These are phyloP conservation scores for Ophion ventricosus DNA, from an alignment of 2,888 invertebrate genomes.

Conservation along the genomic window DNA sequence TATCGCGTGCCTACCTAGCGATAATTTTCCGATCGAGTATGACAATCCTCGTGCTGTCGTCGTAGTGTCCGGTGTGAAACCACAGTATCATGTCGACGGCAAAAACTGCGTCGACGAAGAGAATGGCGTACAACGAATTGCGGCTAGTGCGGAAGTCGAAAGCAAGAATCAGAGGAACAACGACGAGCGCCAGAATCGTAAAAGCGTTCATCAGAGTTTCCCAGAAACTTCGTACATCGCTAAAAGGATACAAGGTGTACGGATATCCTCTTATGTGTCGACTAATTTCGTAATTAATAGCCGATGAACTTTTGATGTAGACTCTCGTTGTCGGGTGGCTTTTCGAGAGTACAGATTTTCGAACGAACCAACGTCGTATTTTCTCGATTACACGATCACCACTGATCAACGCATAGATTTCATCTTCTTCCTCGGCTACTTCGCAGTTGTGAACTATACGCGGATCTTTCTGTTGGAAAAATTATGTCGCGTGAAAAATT, in stretches of 20 bases:
- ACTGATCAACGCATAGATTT: constrained; percentile 59
- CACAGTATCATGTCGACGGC: constrained; percentile 76
- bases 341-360: constrained; percentile 70
- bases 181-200: constrained; percentile 73
- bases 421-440: constrained; percentile 65
- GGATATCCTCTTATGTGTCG: constrained; percentile 78
- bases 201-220: constrained; percentile 77
- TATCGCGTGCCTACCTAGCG: constrained; percentile 67
- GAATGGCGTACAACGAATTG: constrained; percentile 67
- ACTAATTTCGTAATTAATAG: constrained; percentile 80
- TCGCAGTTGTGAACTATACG: constrained; percentile 72
- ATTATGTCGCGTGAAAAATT: neutral
- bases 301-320: constrained; percentile 78
- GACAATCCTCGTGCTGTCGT: constrained; percentile 74
- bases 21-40: constrained; percentile 76
- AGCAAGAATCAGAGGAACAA: constrained; percentile 77
- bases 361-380: constrained; percentile 71
- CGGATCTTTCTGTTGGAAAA: constrained; percentile 57
- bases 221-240: constrained; percentile 80
- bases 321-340: constrained; percentile 74
- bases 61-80: constrained; percentile 81
- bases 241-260: constrained; percentile 82
- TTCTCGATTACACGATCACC: constrained; percentile 61
- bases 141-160: constrained; percentile 72
- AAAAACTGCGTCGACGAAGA: constrained; percentile 75